These are phyloP conservation scores for Dryocosmus kuriphilus DNA, from an alignment of 2,888 invertebrate species.

Conservation along the genomic window DNA sequence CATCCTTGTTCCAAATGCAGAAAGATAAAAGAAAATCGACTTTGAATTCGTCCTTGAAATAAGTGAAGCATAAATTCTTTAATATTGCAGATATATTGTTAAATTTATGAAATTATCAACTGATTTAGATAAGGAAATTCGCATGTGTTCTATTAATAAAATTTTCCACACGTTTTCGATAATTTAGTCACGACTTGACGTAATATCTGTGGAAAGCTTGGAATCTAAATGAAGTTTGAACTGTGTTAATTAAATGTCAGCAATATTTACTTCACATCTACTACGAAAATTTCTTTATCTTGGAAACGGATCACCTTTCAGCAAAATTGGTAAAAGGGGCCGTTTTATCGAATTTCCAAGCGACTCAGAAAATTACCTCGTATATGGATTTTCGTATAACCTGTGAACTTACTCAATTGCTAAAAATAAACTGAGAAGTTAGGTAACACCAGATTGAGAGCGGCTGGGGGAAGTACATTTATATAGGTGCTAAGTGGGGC, in stretches of 20 bases:
- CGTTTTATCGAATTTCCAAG: neutral
- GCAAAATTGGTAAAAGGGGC: too few relatives aligned
- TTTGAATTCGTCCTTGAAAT: neutral
- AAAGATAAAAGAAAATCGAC: too few relatives aligned
- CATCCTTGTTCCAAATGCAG: too few relatives aligned
- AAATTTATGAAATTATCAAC: neutral
- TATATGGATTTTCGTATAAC: constrained; percentile 18
- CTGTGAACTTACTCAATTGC: constrained; percentile 16
- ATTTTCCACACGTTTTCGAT: neutral
- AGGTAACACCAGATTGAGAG: constrained; percentile 1
- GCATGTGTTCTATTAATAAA: neutral
- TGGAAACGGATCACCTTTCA: too few relatives aligned
- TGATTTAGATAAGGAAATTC: neutral
- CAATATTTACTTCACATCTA: too few relatives aligned
- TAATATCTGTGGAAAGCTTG: neutral
- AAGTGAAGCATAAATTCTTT: too few relatives aligned
- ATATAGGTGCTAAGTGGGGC: neutral
- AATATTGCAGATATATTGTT: too few relatives aligned
- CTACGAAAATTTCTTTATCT: too few relatives aligned
- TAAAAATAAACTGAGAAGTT: neutral
- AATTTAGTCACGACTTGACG: neutral
- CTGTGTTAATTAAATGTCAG: neutral
- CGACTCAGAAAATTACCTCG: neutral
- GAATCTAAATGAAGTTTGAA: neutral
- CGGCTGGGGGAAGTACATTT: neutral